phyloP scores from a whole-genome alignment of 92 coral and sea anemone species.

The Phenganax marumi region DNA sequence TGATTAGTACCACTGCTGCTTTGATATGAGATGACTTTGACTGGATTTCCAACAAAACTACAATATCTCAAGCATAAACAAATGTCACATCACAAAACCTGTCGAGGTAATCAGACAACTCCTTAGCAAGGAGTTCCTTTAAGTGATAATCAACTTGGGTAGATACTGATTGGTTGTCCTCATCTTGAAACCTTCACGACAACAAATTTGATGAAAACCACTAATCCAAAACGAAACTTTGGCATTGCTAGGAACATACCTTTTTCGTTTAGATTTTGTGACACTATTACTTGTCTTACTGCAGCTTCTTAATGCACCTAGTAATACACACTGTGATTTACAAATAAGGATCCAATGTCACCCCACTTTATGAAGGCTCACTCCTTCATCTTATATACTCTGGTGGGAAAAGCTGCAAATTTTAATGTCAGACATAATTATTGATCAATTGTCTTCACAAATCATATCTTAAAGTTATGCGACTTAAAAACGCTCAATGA shows the following conservation, averaged over 20 bases:
- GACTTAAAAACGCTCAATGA: no score
- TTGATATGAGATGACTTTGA: background rate
- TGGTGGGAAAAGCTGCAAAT: background rate
- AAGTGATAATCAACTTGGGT: background rate
- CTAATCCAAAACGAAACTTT: no score
- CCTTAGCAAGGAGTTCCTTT: constrained; percentile 63
- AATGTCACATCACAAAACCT: constrained; percentile 44
- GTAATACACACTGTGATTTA: no score
- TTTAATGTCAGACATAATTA: no score
- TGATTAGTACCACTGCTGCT: background rate
- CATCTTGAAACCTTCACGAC: constrained; percentile 17
- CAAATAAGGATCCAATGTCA: no score
- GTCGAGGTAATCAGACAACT: constrained; percentile 74
- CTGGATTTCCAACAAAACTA: background rate
- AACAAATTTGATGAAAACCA: background rate
- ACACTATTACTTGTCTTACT: background rate
- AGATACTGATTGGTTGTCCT: background rate
- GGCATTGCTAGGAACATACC: background rate
- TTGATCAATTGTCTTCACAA: background rate
- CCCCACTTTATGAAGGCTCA: no score
- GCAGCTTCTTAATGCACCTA: background rate
- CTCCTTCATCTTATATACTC: no score
- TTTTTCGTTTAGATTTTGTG: background rate
- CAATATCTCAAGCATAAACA: background rate
- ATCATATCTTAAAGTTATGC: no score